These are phyloP conservation scores for Dorcus hopei DNA, from an alignment of 2,888 invertebrate species.

Conservation along the genomic window DNA sequence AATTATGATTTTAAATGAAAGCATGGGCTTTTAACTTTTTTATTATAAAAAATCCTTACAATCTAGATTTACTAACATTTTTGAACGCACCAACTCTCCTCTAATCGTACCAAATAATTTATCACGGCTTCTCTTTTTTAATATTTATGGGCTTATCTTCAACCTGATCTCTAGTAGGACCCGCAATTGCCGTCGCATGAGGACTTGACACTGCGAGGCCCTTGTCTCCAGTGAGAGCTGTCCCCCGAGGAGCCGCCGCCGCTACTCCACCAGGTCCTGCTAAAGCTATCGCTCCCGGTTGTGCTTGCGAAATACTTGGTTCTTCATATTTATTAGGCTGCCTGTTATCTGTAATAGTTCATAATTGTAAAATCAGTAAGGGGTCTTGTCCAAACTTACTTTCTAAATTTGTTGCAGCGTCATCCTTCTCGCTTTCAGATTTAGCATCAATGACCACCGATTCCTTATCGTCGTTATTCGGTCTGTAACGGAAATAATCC, in stretches of 20 bases:
- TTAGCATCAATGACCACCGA: conserved; percentile 49
- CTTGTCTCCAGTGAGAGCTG: conserved; percentile 52
- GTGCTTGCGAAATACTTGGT: conserved; percentile 50
- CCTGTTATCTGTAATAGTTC: too few relatives aligned
- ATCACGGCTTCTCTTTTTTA: conserved; percentile 14
- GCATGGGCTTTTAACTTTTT: not conserved
- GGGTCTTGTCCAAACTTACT: too few relatives aligned
- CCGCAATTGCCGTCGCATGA: conserved; percentile 53
- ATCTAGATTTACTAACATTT: conserved; percentile 8
- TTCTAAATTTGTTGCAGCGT: too few relatives aligned
- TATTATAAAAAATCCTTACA: conserved; percentile 13
- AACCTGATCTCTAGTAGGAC: conserved; percentile 38
- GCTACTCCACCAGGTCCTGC: conserved; percentile 54
- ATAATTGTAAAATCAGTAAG: too few relatives aligned
- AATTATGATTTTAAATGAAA: too few relatives aligned
- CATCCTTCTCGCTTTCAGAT: too few relatives aligned
- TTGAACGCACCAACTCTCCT: too few relatives aligned
- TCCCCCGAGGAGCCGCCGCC: conserved; percentile 50
- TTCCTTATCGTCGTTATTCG: conserved; percentile 50
- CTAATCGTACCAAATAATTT: conserved; percentile 3
- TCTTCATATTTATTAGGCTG: conserved; percentile 30
- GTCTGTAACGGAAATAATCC: conserved; percentile 33
- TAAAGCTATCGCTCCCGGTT: conserved; percentile 52
- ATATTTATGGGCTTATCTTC: conserved; percentile 16
- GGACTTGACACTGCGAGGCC: conserved; percentile 53